phyloP scores from a whole-genome alignment of 2,888 invertebrate genomes.

The Oxytorus armatus region DNA sequence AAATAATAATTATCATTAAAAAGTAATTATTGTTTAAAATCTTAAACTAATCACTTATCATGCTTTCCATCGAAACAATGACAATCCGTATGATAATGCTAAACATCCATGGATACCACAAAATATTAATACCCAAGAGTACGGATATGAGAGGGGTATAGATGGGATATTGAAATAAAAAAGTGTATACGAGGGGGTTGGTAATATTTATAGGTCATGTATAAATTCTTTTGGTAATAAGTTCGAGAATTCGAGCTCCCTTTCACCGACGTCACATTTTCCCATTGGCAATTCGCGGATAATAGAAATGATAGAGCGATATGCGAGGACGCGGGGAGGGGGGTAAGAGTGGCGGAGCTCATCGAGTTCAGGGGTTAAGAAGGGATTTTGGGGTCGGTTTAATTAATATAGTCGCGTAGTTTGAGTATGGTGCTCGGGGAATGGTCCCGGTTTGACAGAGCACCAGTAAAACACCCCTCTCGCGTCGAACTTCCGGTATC shows the following conservation, averaged over 20 bases:
- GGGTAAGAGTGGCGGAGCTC: conserved; percentile 57
- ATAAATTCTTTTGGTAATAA: conserved; percentile 73
- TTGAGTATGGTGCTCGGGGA: conserved; percentile 55
- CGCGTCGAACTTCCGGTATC: conserved; percentile 21
- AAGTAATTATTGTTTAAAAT: too few relatives aligned
- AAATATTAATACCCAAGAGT: not conserved
- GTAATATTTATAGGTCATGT: conserved; percentile 77
- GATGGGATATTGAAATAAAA: not conserved
- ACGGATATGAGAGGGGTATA: not conserved
- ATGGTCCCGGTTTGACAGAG: conserved; percentile 34
- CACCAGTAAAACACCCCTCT: conserved; percentile 23
- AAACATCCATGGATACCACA: not conserved
- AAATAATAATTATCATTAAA: too few relatives aligned
- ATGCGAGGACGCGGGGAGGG: conserved; percentile 5
- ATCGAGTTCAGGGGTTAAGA: conserved; percentile 82
- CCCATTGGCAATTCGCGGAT: conserved; percentile 40
- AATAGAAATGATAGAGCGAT: conserved; percentile 66
- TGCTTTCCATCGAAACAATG: too few relatives aligned
- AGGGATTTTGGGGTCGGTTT: conserved; percentile 82
- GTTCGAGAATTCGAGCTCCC: conserved; percentile 39
- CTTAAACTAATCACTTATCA: too few relatives aligned
- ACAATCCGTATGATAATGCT: not conserved
- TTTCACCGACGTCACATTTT: conserved; percentile 30
- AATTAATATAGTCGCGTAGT: conserved; percentile 79
- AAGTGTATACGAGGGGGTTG: conserved; percentile 58